These are phyloP conservation scores for Schizopygopsis pylzovi DNA, from an alignment of 2,797 vertebrate species.

Conservation along the genomic window DNA sequence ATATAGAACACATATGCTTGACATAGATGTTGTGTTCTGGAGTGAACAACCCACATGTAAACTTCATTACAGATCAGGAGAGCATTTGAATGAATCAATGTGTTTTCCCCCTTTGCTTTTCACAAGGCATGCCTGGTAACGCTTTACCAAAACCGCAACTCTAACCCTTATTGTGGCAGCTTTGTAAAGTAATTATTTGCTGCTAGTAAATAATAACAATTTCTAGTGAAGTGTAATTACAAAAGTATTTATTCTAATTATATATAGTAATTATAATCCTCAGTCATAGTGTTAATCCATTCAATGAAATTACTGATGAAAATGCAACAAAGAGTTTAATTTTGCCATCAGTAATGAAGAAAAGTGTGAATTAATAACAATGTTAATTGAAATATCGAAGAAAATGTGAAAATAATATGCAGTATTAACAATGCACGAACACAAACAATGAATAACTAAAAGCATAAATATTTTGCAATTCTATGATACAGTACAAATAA, in stretches of 20 bases:
- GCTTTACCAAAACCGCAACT: slow-evolving; percentile 46
- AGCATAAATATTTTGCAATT: neutral
- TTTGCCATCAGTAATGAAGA: neutral
- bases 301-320: neutral
- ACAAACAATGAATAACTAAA: neutral
- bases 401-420: neutral
- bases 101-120: slow-evolving; percentile 59
- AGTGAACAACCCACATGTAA: slow-evolving; percentile 68
- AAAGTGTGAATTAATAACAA: neutral
- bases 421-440: neutral
- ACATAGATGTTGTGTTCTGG: slow-evolving; percentile 63
- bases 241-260: slow-evolving; percentile 32
- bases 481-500: neutral
- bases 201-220: slow-evolving; percentile 39
- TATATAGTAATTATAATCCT: neutral
- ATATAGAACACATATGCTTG: slow-evolving; percentile 56
- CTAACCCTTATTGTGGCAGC: slow-evolving; percentile 30
- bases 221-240: slow-evolving; percentile 35
- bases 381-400: neutral
- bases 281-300: neutral
- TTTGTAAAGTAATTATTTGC: slow-evolving; percentile 40
- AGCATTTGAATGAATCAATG: slow-evolving; percentile 64
- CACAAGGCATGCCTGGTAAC: slow-evolving; percentile 50
- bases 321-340: neutral
- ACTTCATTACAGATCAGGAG: slow-evolving; percentile 67